Base-by-base conservation (phyloP, 2,888 invertebrate genomes). In the Trichogramma evanescens region DNA sequence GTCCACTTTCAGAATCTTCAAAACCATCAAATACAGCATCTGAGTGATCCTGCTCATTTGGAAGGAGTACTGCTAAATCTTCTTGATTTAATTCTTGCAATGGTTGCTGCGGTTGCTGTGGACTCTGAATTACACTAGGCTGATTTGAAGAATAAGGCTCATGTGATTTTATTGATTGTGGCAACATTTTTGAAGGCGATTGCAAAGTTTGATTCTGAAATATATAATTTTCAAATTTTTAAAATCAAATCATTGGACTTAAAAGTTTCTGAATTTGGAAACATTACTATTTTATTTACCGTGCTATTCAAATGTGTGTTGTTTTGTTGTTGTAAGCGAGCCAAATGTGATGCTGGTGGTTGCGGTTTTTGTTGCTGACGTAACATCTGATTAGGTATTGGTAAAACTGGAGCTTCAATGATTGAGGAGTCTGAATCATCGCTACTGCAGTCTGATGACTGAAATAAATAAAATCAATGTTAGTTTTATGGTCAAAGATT, bases 51-150 rank as follows among this genome's bases (percentile, higher is more conserved):
- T 86, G 87, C 26, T 26, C 26, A 73, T 89, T 89, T 60, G 89
- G 89, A 73, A 90, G 80, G 75, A 90, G 85, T 67, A 88, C 89
- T 66, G 89, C 89, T 68, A 89, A 80, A 78, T 89, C 89, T 74
- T 89, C 89, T 78, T 89, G 88, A 74, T 89, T 86, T 74, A 89
- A 88, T 74, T 89, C 88, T 81, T 86, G 79, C 58, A 74, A 64
- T 5, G 72, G 70, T 42, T 69, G 70, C 5, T 68, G 67, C 4
- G 64, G 57, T 10, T 66, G 69, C 6, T 66, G 71, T 5, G 10
- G 10, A n/a, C 7, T 48, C 6, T 45, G 9, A 10, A 48, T 6
- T 13, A 48, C 10, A 5, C 66, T 68, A 1, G 57, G 63, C 4
- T 49, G 65, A 26, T 61, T 69, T 10, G 52, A 61, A 43, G 13